phyloP scores from a whole-genome alignment of 2,888 invertebrate species.

The Aleiodes leptofemur region DNA sequence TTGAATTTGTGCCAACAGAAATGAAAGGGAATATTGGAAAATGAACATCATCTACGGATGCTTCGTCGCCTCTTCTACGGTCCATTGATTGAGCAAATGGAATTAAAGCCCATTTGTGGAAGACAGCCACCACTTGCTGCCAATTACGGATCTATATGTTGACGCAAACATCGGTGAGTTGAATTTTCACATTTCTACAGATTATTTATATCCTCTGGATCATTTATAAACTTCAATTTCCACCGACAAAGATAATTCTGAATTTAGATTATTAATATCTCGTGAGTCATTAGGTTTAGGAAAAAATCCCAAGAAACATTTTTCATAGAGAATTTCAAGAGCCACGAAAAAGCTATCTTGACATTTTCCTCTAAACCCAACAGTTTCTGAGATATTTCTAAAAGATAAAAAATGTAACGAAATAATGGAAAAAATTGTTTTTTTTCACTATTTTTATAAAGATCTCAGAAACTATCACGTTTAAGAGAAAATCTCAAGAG shows the following conservation, averaged over 20 bases:
- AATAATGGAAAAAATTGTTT: too few relatives aligned
- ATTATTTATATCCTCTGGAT: too few relatives aligned
- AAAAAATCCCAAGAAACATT: too few relatives aligned
- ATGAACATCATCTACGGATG: constrained; percentile 30
- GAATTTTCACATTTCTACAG: not conserved
- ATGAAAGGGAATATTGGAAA: constrained; percentile 17
- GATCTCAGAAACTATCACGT: not conserved
- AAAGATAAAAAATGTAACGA: too few relatives aligned
- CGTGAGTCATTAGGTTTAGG: too few relatives aligned
- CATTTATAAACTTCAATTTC: too few relatives aligned
- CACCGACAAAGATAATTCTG: too few relatives aligned
- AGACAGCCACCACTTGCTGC: constrained; percentile 58
- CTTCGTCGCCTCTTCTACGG: constrained; percentile 47
- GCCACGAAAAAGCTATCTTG: too few relatives aligned
- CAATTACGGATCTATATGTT: constrained; percentile 59
- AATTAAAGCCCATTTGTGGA: constrained; percentile 62
- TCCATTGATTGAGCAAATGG: constrained; percentile 63
- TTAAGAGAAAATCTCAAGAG: not conserved
- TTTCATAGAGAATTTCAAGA: not conserved
- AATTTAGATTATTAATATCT: too few relatives aligned
- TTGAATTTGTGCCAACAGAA: constrained; percentile 36
- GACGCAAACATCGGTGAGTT: constrained; percentile 59
- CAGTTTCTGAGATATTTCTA: too few relatives aligned
- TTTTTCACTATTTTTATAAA: not conserved
- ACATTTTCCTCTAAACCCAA: too few relatives aligned